Evolutionary conservation across 2,797 vertebrate species (phyloP), one percentile per base, ranked within the genome.

Genomic region (Salarias fasciatus): DNA sequence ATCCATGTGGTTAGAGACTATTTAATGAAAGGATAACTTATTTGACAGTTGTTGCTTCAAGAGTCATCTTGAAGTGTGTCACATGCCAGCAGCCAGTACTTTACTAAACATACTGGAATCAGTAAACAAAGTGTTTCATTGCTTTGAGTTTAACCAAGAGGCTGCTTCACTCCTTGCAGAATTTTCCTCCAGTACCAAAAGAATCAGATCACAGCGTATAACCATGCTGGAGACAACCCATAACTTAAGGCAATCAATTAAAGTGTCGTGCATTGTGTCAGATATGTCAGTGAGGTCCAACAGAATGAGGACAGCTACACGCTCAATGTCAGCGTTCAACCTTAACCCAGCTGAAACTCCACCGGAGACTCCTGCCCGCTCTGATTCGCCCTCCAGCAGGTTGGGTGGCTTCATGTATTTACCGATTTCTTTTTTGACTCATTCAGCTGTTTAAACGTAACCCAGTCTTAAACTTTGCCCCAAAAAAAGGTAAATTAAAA

Each of bases 171-270:
- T 72, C 64, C 54, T 40, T 45, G 45, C 43, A 8, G 49, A 3
- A 53, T 69, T 45, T 58, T 55, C 59, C 47, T 53, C 8, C 4
- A 10, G 44, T 51, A n/a, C 44, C 33, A 63, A 33, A 56, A 35
- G n/a, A 61, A 55, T 61, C 41, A 12, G 18, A 72, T 70, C 18
- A 2, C 24, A 55, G 51, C 56, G 69, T 42, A 36, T 66, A 72
- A 15, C n/a, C 37, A 50, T 11, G 4, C 38, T 46, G 12, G 52
- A 77, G 60, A 69, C 64, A 75, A 59, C 78, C 79, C 60, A 82
- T 85, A 71, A 83, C 77, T 86, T 61, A 67, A 80, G 80, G 77
- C 80, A 49, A 60, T 83, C 72, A 79, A 83, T 86, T 85, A 85
- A 77, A 79, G 48, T 69, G 68, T 68, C 2, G 1, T 70, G 65